Base-by-base conservation (phyloP, 2,888 invertebrate species). In the Augochlorella aurata region DNA sequence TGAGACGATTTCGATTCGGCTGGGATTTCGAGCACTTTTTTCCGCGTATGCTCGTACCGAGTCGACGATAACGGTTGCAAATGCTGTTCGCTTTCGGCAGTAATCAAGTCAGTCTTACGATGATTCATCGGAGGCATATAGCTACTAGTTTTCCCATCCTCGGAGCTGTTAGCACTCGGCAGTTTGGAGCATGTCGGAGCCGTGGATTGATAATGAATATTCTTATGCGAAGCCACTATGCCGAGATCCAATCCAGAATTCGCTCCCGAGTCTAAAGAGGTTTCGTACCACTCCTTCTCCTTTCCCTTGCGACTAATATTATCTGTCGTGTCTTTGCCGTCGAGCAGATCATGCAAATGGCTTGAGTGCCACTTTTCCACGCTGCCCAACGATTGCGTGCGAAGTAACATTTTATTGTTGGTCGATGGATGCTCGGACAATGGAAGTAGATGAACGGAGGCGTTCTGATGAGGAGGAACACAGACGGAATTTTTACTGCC, bases 271-370 rank as follows among this genome's bases (percentile, higher is more conserved):
- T 96, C 96, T 86, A 96, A 91, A 5, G 96, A 95, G 0, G 96
- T 96, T 91, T 96, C 96, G 90, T 96, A 96, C 96, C 96, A 96
- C 86, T 96, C 95, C 87, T 96, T 96, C 89, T 96, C 96, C 74
- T 88, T 93, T 38, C 83, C 89, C 82, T 92, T 93, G 10, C 92
- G 88, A 47, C 79, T 84, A 2, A 77, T 74, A 38, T 88, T 87
- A 18, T 90, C 86, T 16, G 76, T 76, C 18, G 73, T 82, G 21
- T 91, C 91, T 52, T 90, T 90, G 18, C 86, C 82, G 2, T 90
- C 90, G 1, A 86, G 88, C 0, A 89, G 87, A 21, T 92, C 92
- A 12, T 88, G 87, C 0, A 83, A 82, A 10, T 90, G 87, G 77
- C 78, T 88, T 24, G 90, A 88, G n/a, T 93, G 92, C 90, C 93